Evolutionary conservation across 1,140 invertebrate genomes (phyloP).

Genomic region (honey bee (Apis mellifera)): Amel_HAv3.1 CM009933.2:5976501-5977000

Average conservation of each 20-base stretch:
- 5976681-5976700: conserved; percentile 77
- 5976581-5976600: conserved; percentile 81
- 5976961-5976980: conserved; percentile 32
- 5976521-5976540: no score
- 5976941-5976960: conserved; percentile 41
- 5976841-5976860: no score
- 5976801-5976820: conserved; percentile 36
- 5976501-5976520: no score
- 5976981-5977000: neutral
- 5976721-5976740: conserved; percentile 67
- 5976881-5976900: conserved; percentile 61
- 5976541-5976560: no score
- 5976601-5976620: conserved; percentile 94
- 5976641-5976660: conserved; percentile 78
- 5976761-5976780: conserved; percentile 19
- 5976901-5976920: conserved; percentile 68
- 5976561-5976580: neutral
- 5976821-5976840: conserved; percentile 21
- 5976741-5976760: conserved; percentile 24
- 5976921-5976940: conserved; percentile 56
- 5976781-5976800: neutral
- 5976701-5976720: conserved; percentile 74
- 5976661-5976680: conserved; percentile 78
- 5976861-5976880: conserved; percentile 50
- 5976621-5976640: conserved; percentile 86